A percentile compares a stretch with the other conserved stretches of the same genome.
phyloP scores from a whole-genome alignment of 1,140 invertebrate species.

The Heliconius congener region DNA sequence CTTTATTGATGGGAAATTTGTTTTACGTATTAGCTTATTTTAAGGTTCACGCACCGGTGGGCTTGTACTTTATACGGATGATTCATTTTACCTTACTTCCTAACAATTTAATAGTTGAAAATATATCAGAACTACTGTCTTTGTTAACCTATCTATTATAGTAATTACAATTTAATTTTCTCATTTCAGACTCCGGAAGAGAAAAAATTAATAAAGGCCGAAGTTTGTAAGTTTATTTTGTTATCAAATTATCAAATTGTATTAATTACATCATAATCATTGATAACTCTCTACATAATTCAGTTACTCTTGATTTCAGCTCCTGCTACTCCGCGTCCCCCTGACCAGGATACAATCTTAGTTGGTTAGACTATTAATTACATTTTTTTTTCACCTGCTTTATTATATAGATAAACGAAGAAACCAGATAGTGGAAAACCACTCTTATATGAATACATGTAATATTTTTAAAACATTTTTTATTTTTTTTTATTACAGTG shows the following conservation, averaged over 20 bases:
- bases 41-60: not conserved
- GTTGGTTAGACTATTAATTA: conserved; percentile 45
- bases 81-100: not conserved
- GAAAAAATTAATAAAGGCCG: conserved; percentile 40
- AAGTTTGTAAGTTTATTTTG: conserved; percentile 38
- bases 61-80: not conserved
- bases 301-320: conserved; percentile 33
- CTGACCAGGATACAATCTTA: conserved; percentile 49
- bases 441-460: too few species aligned
- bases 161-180: not conserved
- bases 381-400: too few species aligned
- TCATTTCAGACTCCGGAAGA: conserved; percentile 32
- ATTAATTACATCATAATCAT: not conserved
- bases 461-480: too few species aligned
- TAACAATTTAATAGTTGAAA: not conserved
- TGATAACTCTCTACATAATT: not conserved
- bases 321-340: conserved; percentile 9
- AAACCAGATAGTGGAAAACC: too few species aligned
- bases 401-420: too few species aligned
- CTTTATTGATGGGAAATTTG: not conserved
- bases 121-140: not conserved
- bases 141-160: not conserved
- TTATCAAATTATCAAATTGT: not conserved
- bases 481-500: conserved; percentile 38
- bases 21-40: conserved; percentile 8